phyloP scores from a whole-genome alignment of 2,888 invertebrate genomes.

The Athetis lepigone region DNA sequence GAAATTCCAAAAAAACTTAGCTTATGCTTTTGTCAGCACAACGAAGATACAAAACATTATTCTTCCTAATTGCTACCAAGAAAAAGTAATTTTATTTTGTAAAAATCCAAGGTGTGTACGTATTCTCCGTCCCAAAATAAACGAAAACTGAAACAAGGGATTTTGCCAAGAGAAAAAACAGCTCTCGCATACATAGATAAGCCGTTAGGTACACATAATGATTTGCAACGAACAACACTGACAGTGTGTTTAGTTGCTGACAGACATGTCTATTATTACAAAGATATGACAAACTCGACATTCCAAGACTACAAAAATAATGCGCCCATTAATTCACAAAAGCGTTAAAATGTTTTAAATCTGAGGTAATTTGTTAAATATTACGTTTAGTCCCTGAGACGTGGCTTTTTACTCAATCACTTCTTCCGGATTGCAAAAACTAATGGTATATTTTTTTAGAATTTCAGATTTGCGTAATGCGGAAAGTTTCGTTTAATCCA shows the following conservation, averaged over 20 bases:
- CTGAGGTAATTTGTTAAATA: slow-evolving; percentile 26
- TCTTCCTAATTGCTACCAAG: slow-evolving; percentile 57
- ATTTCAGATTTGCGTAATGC: slow-evolving; percentile 38
- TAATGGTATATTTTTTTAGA: slow-evolving; percentile 18
- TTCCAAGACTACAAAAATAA: slow-evolving; percentile 48
- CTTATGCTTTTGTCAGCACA: slow-evolving; percentile 22
- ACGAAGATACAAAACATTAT: slow-evolving; percentile 35
- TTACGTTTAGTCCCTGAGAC: slow-evolving; percentile 18
- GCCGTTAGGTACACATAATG: slow-evolving; percentile 52
- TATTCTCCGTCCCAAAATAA: slow-evolving; percentile 77
- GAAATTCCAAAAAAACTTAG: neutral
- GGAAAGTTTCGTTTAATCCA: slow-evolving; percentile 25
- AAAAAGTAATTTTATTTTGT: slow-evolving; percentile 62
- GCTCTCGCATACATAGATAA: slow-evolving; percentile 57
- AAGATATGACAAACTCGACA: slow-evolving; percentile 66
- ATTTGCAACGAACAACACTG: slow-evolving; percentile 66
- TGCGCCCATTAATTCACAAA: slow-evolving; percentile 40
- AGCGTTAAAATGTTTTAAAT: slow-evolving; percentile 27
- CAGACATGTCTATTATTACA: slow-evolving; percentile 67
- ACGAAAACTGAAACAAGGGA: slow-evolving; percentile 78
- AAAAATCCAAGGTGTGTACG: slow-evolving; percentile 71
- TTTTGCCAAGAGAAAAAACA: slow-evolving; percentile 83
- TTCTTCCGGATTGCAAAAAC: slow-evolving; percentile 40
- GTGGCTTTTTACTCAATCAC: slow-evolving; percentile 22
- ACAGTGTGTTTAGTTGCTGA: slow-evolving; percentile 68